Evolutionary conservation across 2,888 invertebrate species (phyloP), one percentile per base, ranked within the genome.

Genomic region (Philaethria dido): DNA sequence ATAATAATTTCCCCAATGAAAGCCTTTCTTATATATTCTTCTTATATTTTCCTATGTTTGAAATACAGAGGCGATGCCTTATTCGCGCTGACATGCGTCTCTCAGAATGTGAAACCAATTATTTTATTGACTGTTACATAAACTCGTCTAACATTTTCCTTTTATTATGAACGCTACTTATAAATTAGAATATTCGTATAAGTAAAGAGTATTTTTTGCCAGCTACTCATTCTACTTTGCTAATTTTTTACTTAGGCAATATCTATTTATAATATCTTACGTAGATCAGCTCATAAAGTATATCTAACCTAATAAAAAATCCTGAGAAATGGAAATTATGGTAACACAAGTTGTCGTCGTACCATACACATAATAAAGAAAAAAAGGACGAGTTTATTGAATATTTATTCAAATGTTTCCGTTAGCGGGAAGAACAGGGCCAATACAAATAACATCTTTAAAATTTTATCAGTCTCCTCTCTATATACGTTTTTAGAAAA

Each of bases 41-140:
- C 20, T 14, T 39, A 14, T 29, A 39, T 22, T 39, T 22, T 13
- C 20, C 20, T 39, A 14, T 29, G 39, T 22, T 39, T 39, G 0
- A 39, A 39, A 9, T n/a, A 42, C 3, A n/a, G 22, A 42, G n/a
- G 20, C 22, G 39, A 36, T 22, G 57, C 18, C 22, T 57, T 42
- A 39, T 36, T n/a, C 57, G 39, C 36, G 57, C 57, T 57, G 57
- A 57, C 22, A 57, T n/a, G 36, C 57, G 42, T 39, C 14, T 57
- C 57, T 22, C 22, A 57, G 39, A 57, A 57, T 57, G 14, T 39
- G 39, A 57, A 57, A 57, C 22, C 39, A 57, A 57, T 39, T 57
- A 57, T n/a, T 36, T 22, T 39, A 52, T 52, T 29, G 29, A 16
- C 52, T 52, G 29, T 52, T 52, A 52, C 29, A 16, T 16, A 52